Base-by-base conservation (phyloP, 64 coral and sea anemone species). In the Actinia equina region DNA sequence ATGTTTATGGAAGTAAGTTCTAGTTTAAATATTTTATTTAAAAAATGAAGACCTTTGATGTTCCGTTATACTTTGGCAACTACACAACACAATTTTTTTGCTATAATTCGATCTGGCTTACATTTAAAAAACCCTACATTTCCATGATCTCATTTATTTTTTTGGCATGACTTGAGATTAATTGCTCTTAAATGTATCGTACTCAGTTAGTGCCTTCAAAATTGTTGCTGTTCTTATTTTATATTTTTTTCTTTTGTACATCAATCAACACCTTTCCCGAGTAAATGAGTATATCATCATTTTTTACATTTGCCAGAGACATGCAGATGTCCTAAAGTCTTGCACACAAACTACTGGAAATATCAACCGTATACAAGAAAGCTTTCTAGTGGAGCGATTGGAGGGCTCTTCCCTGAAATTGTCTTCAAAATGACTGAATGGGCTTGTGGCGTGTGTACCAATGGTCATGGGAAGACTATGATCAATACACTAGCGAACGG, bases 281-380 rank as follows among this genome's bases (percentile, higher is more conserved):
- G 30, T 37, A 37, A 23, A 65, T 65, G 22, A 1, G 6, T 23
- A n/a, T n/a, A n/a, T 8, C 19, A n/a, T 65, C 62, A n/a, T 52
- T 49, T 71, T 7, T 84, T 15, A 26, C 27, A 15, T 13, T 11
- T 30, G 14, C 6, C 44, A 93, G 92, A 85, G 44, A 93, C 82
- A 2, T 93, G 92, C 20, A 71, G 80, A 22, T 93, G 87, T 52
- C 92, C 92, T 3, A 45, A 89, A 80, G 56, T 84, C 37, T 56
- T 93, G 0, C 52, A 93, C 43, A 88, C 87, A 37, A 93, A 93
- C 60, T 93, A 77, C 59, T 89, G 86, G 86, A 44, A 76, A 6
- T 65, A 55, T 23, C 7, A 87, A 27, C 91, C 91, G 6, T 93
- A 93, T 61, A 64, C 77, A 52, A 43, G 41, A 10, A 83, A 67